Conservation (phyloP, 2,888 invertebrate species). For the Chironomus tentans region DNA sequence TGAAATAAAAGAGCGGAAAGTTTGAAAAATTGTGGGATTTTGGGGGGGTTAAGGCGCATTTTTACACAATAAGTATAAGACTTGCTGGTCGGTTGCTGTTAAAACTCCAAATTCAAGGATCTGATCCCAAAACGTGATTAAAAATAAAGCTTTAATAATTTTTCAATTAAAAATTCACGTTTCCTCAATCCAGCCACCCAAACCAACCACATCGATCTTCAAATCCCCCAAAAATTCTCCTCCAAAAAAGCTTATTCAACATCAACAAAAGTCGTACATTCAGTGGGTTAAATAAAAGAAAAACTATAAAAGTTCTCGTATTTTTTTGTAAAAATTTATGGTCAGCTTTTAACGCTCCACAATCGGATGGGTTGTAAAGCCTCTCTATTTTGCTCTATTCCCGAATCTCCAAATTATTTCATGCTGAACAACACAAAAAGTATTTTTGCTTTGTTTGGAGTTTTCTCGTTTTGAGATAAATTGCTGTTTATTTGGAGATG, state of each 20-base stretch:
- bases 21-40: neutral
- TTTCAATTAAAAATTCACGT: neutral
- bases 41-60: too few species aligned
- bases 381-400: neutral
- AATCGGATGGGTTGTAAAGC: neutral
- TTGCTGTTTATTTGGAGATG: constrained; percentile 2
- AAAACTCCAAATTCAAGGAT: too few species aligned
- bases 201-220: too few species aligned
- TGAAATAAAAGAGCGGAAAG: neutral
- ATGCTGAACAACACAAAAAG: neutral
- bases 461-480: neutral
- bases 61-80: too few species aligned
- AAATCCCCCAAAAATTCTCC: too few species aligned
- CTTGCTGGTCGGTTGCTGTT: too few species aligned
- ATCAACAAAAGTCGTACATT: too few species aligned
- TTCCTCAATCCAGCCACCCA: neutral
- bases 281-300: too few species aligned
- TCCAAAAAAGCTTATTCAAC: too few species aligned
- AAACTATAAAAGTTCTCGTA: too few species aligned
- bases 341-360: neutral
- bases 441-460: neutral
- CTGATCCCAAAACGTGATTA: too few species aligned
- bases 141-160: too few species aligned
- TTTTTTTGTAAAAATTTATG: neutral
- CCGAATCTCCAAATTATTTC: neutral